Evolutionary conservation across 2,113 vertebrate species (phyloP).

Genomic region (Corythoichthys haematopterus): DNA sequence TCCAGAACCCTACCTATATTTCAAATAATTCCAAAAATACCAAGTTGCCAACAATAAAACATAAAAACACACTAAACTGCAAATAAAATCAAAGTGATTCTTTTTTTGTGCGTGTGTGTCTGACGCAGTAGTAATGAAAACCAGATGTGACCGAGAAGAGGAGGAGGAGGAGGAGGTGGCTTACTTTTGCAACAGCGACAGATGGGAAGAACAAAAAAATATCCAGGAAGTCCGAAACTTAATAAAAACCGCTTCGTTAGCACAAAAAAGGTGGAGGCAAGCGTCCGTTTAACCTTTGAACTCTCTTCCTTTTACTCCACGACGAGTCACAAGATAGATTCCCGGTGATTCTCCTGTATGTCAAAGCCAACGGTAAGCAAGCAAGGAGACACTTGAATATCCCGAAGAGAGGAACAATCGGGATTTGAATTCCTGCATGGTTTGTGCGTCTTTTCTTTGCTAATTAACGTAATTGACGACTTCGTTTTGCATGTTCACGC

Average conservation of each 20-base stretch:
- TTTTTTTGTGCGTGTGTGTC: neutral
- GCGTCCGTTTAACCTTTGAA: slow-evolving; percentile 70
- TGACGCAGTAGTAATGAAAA: slow-evolving; percentile 27
- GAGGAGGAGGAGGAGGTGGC: neutral
- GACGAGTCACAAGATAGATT: slow-evolving; percentile 69
- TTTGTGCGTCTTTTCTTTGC: neutral
- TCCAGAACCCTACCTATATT: no score
- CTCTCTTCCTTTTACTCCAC: slow-evolving; percentile 46
- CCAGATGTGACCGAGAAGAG: slow-evolving; percentile 37
- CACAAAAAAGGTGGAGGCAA: slow-evolving; percentile 41
- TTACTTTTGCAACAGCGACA: neutral
- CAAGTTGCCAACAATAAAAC: no score
- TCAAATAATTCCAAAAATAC: no score
- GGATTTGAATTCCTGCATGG: neutral
- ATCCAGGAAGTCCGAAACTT: slow-evolving; percentile 66
- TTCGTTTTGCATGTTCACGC: neutral
- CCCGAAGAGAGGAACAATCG: neutral
- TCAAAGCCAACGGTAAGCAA: slow-evolving; percentile 26
- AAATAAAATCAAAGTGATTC: no score
- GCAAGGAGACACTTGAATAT: neutral
- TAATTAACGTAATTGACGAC: neutral
- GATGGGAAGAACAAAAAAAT: neutral
- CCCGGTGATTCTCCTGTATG: slow-evolving; percentile 32
- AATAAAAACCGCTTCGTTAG: slow-evolving; percentile 55
- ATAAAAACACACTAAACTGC: no score